phyloP scores from a whole-genome alignment of 2,113 vertebrate genomes.

The Pterophyllum scalare region DNA sequence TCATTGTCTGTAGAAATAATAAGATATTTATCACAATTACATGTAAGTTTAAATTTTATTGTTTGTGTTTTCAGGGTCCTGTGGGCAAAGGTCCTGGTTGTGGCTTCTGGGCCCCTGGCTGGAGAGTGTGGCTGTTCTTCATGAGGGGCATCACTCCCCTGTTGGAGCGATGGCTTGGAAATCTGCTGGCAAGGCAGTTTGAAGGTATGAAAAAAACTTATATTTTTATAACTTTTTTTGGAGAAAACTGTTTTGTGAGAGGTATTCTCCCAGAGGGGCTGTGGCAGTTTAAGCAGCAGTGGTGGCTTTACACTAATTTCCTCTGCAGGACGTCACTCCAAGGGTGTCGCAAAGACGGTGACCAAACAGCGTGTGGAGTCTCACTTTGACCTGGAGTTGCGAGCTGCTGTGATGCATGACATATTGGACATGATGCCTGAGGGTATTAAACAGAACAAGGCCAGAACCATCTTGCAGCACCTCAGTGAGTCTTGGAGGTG shows the following conservation, averaged over 20 bases:
- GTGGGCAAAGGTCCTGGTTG: constrained; percentile 99
- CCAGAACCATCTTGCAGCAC: constrained; percentile 97
- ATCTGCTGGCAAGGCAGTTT: constrained; percentile 97
- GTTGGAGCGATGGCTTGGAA: constrained; percentile 97
- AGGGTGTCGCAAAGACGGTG: constrained; percentile 98
- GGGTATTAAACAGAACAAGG: constrained; percentile 99
- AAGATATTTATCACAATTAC: not conserved
- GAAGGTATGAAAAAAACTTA: constrained; percentile 84
- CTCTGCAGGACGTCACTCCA: constrained; percentile 92
- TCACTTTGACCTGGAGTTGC: constrained; percentile 97
- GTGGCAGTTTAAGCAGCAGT: not conserved
- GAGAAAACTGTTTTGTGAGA: not conserved
- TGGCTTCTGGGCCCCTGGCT: constrained; percentile 98
- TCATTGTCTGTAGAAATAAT: not conserved
- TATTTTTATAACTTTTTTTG: not conserved
- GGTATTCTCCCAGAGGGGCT: fast-evolving
- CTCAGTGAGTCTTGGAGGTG: constrained; percentile 98
- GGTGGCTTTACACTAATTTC: not conserved
- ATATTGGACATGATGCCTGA: constrained; percentile 99
- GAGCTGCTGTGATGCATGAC: constrained; percentile 99
- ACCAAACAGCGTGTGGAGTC: constrained; percentile 99
- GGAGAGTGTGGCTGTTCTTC: constrained; percentile 99
- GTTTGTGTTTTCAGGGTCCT: constrained; percentile 84
- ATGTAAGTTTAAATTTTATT: not conserved
- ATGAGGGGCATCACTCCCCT: constrained; percentile 98